A percentile compares a stretch with the other conserved stretches of the same genome.
These are phyloP conservation scores for Deroplatys truncata DNA, from an alignment of 2,888 invertebrate species.

Conservation along the genomic window DNA sequence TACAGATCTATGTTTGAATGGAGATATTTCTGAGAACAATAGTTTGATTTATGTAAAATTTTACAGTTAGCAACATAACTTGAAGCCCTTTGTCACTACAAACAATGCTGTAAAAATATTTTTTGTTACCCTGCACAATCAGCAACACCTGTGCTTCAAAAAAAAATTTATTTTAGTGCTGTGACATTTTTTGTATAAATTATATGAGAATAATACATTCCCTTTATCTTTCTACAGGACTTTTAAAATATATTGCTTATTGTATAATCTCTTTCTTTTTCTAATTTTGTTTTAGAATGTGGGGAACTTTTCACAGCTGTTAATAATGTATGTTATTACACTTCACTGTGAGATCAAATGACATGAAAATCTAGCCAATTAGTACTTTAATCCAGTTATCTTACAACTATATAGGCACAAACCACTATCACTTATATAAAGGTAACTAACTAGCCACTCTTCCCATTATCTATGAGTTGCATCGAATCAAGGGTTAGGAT, in stretches of 20 bases:
- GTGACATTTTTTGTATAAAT: neutral
- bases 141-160: too few relatives aligned
- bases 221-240: neutral
- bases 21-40: too few relatives aligned
- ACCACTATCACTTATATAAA: neutral
- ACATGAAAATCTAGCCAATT: neutral
- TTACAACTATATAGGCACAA: neutral
- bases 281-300: neutral
- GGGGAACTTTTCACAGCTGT: neutral
- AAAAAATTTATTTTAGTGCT: too few relatives aligned
- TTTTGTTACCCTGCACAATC: too few relatives aligned
- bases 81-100: too few relatives aligned
- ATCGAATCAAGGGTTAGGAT: neutral
- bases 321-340: neutral
- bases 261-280: neutral
- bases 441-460: neutral
- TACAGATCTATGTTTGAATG: too few relatives aligned
- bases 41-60: too few relatives aligned
- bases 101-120: too few relatives aligned
- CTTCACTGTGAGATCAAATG: neutral
- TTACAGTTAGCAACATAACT: too few relatives aligned
- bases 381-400: neutral
- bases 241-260: neutral
- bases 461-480: neutral
- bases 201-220: neutral